phyloP scores from a whole-genome alignment of 2,113 vertebrate species.

The Pollachius pollachius region DNA sequence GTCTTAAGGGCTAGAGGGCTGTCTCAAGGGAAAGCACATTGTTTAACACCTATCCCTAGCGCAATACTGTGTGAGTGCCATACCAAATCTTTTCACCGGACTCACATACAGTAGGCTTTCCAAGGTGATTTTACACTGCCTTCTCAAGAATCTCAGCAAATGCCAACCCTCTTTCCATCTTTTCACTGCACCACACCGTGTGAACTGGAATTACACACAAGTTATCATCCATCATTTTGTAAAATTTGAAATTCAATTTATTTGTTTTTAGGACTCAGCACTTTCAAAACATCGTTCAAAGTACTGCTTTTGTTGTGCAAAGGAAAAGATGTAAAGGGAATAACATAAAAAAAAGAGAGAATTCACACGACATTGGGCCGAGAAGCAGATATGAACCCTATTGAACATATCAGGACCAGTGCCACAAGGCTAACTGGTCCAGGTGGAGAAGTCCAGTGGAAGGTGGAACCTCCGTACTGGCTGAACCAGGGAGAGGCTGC shows the following conservation, averaged over 20 bases:
- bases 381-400: slow-evolving; percentile 84
- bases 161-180: slow-evolving; percentile 74
- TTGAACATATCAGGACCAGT: slow-evolving; percentile 76
- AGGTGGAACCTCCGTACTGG: slow-evolving; percentile 54
- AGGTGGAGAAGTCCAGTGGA: slow-evolving; percentile 53
- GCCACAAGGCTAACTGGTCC: slow-evolving; percentile 58
- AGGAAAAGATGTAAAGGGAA: slow-evolving; percentile 79
- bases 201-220: slow-evolving; percentile 54
- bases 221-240: slow-evolving; percentile 45
- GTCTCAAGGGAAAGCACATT: no score
- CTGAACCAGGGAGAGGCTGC: slow-evolving; percentile 77
- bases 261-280: slow-evolving; percentile 20
- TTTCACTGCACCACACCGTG: slow-evolving; percentile 74
- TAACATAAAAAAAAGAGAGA: slow-evolving; percentile 31
- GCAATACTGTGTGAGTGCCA: slow-evolving; percentile 1
- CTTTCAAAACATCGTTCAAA: slow-evolving; percentile 34
- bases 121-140: slow-evolving; percentile 80
- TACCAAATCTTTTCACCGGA: slow-evolving; percentile 35
- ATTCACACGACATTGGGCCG: slow-evolving; percentile 72
- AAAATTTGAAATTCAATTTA: slow-evolving; percentile 37
- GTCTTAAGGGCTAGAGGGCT: no score
- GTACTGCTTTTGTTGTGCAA: slow-evolving; percentile 67
- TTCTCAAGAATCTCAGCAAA: slow-evolving; percentile 76
- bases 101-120: slow-evolving; percentile 74
- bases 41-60: no score